phyloP scores from a whole-genome alignment of 2,888 invertebrate species.

The Sarcophaga carnaria region DNA sequence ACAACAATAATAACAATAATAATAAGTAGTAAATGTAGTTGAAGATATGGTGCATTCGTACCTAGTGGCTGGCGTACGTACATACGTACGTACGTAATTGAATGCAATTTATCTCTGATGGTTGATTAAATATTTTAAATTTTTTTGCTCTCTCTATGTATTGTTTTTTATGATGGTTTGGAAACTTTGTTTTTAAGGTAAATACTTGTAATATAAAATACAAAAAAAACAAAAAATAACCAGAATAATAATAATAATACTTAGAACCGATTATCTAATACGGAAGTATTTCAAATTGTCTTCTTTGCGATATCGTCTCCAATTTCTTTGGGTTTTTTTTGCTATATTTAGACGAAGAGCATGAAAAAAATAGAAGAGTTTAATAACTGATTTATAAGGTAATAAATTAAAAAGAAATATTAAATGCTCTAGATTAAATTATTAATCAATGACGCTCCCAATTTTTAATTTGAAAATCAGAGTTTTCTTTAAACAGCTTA shows the following conservation, averaged over 20 bases:
- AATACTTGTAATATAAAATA: slow-evolving; percentile 16
- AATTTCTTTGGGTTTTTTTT: not conserved
- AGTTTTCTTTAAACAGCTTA: no score
- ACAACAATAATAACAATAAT: no score
- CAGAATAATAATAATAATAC: slow-evolving; percentile 33
- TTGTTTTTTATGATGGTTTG: slow-evolving; percentile 22
- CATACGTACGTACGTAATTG: slow-evolving; percentile 29
- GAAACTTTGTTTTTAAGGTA: slow-evolving; percentile 49
- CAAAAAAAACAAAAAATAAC: not conserved
- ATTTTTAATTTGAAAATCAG: no score
- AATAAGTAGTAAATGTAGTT: no score
- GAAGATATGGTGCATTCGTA: not conserved
- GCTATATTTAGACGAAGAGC: no score
- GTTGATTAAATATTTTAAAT: slow-evolving; percentile 46
- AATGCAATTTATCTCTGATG: slow-evolving; percentile 52
- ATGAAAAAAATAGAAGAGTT: no score
- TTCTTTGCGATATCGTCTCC: not conserved
- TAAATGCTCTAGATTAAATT: no score
- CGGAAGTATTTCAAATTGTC: slow-evolving; percentile 53
- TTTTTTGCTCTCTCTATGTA: not conserved
- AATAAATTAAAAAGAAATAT: no score
- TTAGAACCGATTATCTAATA: slow-evolving; percentile 60
- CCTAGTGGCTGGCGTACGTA: not conserved
- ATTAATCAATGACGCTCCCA: no score
- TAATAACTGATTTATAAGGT: no score